Conservation (phyloP, 1,140 invertebrate species). For the Brachionus asplanchnoidis region DNA sequence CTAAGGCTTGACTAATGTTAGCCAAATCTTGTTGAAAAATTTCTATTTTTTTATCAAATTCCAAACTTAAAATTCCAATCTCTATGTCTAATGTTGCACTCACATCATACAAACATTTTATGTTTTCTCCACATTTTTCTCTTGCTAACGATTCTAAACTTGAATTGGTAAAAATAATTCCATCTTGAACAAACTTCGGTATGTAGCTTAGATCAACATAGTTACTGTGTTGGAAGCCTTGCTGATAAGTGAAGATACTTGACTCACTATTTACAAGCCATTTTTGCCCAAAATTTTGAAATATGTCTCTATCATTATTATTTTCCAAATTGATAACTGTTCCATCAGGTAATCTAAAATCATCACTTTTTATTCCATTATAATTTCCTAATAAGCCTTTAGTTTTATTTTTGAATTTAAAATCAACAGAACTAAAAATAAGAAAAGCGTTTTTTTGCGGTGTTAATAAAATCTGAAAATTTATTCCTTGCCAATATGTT, state of each 20-base stretch:
- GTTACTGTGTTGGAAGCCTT: neutral
- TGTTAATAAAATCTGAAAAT: neutral
- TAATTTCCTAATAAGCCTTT: constrained; percentile 46
- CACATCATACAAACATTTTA: constrained; percentile 13
- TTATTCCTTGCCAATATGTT: neutral
- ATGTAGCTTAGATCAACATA: neutral
- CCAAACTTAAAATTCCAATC: neutral
- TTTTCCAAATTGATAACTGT: constrained; percentile 28
- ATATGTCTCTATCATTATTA: constrained; percentile 44
- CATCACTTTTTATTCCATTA: constrained; percentile 44
- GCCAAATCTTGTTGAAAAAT: neutral
- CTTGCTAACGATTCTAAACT: neutral
- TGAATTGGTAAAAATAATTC: neutral
- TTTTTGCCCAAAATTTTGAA: constrained; percentile 43
- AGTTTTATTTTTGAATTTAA: constrained; percentile 42
- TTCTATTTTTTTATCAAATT: neutral
- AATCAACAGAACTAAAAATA: constrained; percentile 39
- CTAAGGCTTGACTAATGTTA: neutral
- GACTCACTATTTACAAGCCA: neutral
- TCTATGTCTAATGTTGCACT: neutral
- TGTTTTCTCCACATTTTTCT: neutral
- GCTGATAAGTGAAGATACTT: neutral
- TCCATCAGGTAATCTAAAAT: constrained; percentile 45
- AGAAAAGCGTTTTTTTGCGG: neutral
- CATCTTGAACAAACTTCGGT: neutral